These are phyloP conservation scores for Caligus rogercresseyi DNA, from an alignment of 1,140 invertebrate species.

Conservation along the genomic window DNA sequence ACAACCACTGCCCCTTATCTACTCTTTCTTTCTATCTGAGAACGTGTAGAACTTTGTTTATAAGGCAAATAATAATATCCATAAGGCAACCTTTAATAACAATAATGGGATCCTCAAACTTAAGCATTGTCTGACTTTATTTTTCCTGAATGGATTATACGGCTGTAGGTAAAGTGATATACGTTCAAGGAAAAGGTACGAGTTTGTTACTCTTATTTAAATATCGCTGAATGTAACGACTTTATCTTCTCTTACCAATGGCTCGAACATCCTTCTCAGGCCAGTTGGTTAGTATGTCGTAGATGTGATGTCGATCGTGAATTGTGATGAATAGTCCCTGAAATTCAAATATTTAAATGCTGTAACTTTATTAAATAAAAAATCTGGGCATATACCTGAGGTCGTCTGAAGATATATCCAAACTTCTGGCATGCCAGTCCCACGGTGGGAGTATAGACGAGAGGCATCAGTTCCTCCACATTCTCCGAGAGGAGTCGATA, in stretches of 20 bases:
- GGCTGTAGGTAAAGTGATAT: too few relatives aligned
- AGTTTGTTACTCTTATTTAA: too few relatives aligned
- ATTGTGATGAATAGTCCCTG: conserved; percentile 85
- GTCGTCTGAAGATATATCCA: conserved; percentile 78
- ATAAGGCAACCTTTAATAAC: too few relatives aligned
- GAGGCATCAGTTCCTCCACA: conserved; percentile 85
- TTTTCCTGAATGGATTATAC: too few relatives aligned
- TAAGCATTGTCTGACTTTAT: too few relatives aligned
- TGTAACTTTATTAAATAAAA: conserved; percentile 7
- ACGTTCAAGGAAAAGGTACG: too few relatives aligned
- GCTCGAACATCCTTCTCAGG: conserved; percentile 78
- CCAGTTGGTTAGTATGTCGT: conserved; percentile 73
- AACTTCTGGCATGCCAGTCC: conserved; percentile 93
- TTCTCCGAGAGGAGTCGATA: conserved; percentile 82
- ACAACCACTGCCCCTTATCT: too few relatives aligned
- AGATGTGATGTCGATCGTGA: conserved; percentile 83
- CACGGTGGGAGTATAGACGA: conserved; percentile 94
- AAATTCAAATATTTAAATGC: conserved; percentile 21
- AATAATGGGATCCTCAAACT: too few relatives aligned
- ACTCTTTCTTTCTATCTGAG: too few relatives aligned
- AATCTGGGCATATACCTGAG: conserved; percentile 49
- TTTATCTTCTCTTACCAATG: conserved; percentile 39
- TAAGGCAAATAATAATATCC: too few relatives aligned
- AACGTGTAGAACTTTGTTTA: too few relatives aligned
- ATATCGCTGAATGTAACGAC: too few relatives aligned